These are phyloP conservation scores for Mizuhopecten yessoensis DNA, from an alignment of 1,140 invertebrate genomes.

Conservation along the genomic window DNA sequence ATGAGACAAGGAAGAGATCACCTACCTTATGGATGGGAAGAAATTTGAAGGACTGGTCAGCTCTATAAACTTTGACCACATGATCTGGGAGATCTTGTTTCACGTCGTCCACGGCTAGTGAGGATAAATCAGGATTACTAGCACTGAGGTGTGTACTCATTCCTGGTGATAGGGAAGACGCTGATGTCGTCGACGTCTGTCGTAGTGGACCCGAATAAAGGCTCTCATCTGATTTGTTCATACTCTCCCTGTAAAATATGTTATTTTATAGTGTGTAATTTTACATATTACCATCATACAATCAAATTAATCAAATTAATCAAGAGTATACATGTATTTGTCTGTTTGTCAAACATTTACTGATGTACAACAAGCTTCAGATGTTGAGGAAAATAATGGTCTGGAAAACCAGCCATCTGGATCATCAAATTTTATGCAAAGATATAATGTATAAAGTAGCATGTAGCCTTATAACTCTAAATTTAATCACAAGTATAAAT, in stretches of 20 bases:
- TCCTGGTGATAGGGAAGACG: slow-evolving; percentile 69
- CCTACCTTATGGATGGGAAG: slow-evolving; percentile 96
- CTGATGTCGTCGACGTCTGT: slow-evolving; percentile 73
- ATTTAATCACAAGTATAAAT: too few relatives aligned
- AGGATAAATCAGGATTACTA: slow-evolving; percentile 93
- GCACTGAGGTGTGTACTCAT: slow-evolving; percentile 86
- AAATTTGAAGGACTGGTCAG: slow-evolving; percentile 99
- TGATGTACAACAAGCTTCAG: too few relatives aligned
- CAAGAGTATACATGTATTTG: too few relatives aligned
- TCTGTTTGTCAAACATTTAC: too few relatives aligned
- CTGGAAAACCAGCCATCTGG: too few relatives aligned
- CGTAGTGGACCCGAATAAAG: slow-evolving; percentile 70
- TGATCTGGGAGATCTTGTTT: slow-evolving; percentile 96
- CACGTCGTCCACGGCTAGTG: slow-evolving; percentile 75
- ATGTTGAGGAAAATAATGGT: too few relatives aligned
- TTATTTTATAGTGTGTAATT: too few relatives aligned
- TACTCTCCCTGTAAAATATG: slow-evolving; percentile 62
- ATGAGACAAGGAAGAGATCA: too few relatives aligned
- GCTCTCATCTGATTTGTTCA: slow-evolving; percentile 78
- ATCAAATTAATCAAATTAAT: neutral
- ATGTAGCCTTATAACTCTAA: too few relatives aligned
- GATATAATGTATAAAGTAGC: too few relatives aligned
- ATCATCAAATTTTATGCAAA: too few relatives aligned
- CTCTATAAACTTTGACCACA: slow-evolving; percentile 95
- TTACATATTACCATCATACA: neutral